Conservation (phyloP, 2,888 invertebrate species). For the Drosophila demipolita region DNA sequence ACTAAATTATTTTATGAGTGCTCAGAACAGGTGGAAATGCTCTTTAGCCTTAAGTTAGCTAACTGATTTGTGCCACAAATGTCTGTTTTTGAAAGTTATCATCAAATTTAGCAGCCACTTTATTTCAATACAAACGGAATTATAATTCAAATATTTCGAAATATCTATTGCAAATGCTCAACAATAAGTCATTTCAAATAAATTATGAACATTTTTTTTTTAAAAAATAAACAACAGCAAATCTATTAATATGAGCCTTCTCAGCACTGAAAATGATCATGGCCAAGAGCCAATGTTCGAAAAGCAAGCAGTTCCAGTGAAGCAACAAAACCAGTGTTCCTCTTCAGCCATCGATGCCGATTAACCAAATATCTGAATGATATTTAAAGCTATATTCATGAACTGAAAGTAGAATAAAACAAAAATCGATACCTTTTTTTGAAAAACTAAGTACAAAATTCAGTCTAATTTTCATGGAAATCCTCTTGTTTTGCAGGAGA, state of each 20-base stretch:
- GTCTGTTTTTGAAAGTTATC: background rate
- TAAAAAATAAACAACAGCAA: too few species aligned
- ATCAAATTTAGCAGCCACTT: background rate
- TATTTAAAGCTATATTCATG: background rate
- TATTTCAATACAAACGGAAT: background rate
- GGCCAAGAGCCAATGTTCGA: background rate
- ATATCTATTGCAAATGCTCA: background rate
- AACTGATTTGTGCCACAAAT: background rate
- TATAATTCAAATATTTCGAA: background rate
- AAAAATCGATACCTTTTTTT: background rate
- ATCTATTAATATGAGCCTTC: background rate
- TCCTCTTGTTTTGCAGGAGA: slow-evolving; percentile 74
- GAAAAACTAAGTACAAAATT: background rate
- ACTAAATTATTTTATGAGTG: background rate
- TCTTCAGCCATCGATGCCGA: background rate
- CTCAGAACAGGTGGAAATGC: slow-evolving; percentile 25
- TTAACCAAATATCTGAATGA: background rate
- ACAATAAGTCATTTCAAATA: background rate
- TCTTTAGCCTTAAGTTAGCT: background rate
- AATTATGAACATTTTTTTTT: too few species aligned
- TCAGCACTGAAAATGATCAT: background rate
- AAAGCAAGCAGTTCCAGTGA: background rate
- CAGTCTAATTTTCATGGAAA: background rate
- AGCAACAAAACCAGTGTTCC: background rate
- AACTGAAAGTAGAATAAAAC: background rate